Evolutionary conservation across 2,888 invertebrate genomes (phyloP).

Genomic region (Dioctria rufipes): DNA sequence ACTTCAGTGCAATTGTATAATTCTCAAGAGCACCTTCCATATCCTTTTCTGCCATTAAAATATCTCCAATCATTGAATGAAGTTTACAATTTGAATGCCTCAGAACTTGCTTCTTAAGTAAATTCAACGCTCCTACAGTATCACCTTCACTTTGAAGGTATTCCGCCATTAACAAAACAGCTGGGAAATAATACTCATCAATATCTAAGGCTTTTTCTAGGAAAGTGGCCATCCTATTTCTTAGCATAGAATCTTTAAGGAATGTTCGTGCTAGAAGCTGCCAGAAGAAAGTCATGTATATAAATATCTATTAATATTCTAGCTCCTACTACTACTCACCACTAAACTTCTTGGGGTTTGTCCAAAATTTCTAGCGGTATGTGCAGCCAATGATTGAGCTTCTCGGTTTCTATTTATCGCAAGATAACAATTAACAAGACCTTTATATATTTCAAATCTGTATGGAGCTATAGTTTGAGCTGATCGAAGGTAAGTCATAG

Average conservation of each 20-base stretch:
- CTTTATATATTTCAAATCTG: constrained; percentile 80
- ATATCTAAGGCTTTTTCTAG: constrained; percentile 81
- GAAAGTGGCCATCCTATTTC: constrained; percentile 77
- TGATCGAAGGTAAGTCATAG: constrained; percentile 65
- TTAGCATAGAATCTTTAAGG: constrained; percentile 75
- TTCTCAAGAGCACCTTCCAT: constrained; percentile 67
- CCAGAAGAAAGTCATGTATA: constrained; percentile 62
- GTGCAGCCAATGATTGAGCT: constrained; percentile 80
- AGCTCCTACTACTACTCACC: constrained; percentile 70
- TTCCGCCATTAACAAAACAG: constrained; percentile 81
- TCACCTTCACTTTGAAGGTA: constrained; percentile 79
- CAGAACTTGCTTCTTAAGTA: constrained; percentile 78
- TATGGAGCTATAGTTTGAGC: constrained; percentile 67
- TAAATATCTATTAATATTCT: background rate
- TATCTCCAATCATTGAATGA: constrained; percentile 67
- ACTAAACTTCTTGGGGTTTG: constrained; percentile 82
- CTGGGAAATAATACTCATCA: constrained; percentile 81
- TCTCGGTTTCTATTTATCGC: constrained; percentile 79
- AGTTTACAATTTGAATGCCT: constrained; percentile 67
- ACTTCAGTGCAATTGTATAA: constrained; percentile 68
- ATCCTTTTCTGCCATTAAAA: constrained; percentile 66
- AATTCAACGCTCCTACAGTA: constrained; percentile 78
- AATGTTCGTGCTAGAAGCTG: constrained; percentile 84
- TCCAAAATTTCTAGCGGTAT: constrained; percentile 81
- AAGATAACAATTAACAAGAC: constrained; percentile 83